Evolutionary conservation across 1,140 invertebrate species (phyloP), one percentile per base, ranked within the genome.

Genomic region (Campodea augens): DNA sequence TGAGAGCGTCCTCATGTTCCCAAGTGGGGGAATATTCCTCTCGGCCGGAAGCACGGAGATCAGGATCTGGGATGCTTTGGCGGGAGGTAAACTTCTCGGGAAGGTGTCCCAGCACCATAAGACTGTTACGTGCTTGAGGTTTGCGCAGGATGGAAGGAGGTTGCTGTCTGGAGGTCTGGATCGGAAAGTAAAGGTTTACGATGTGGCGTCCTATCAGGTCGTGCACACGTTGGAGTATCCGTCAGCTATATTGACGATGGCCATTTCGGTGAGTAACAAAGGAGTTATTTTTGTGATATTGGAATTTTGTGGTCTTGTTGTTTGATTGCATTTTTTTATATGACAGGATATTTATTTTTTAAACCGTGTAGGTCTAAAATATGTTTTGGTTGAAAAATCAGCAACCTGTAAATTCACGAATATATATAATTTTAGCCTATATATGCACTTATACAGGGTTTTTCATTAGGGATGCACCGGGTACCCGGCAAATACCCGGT

Each of bases 121-220:
- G 70, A 92, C 90, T 1, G 75, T 97, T 1, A 95, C 88, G 2
- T 79, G 78, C 51, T 54, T 95, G 19, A 64, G 71, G 51, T 67
- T 91, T 44, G 79, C 81, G 19, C 81, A 76, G 20, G 76, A 87
- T 57, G 79, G 78, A 21, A 77, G 74, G 45, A 71, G 84, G 54
- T 65, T 98, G 27, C 57, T 97, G 49, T 93, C 90, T 5, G 87
- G 78, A 4, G 90, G 87, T 2, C 65, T 97, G 37, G 93, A 98
- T 58, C 74, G 83, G 52, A 87, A 95, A 66, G 79, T 97, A 0
- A 96, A 96, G 69, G 77, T 97, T 51, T 95, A 92, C 63, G 84
- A 96, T 60, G 69, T 87, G 38, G 71, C 74, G 43, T 80, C 77
- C 1, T 95, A 89, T 57, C 80, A 87, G 66, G 71, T 79, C 2